Evolutionary conservation across 2,888 invertebrate species (phyloP).

Genomic region (Cryptosula pallasiana): DNA sequence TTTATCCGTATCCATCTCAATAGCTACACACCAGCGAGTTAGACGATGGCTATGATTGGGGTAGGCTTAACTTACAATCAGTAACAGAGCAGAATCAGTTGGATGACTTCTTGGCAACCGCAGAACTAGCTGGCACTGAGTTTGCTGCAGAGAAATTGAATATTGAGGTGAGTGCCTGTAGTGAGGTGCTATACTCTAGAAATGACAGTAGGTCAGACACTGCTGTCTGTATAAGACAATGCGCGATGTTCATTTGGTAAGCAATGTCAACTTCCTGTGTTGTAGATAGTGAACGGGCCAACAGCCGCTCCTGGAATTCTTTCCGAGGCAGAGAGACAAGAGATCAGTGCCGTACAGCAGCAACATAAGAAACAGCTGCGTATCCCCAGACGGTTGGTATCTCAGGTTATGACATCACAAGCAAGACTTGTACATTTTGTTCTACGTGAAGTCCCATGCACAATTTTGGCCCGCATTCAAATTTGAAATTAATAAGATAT

Average conservation of each 20-base stretch:
- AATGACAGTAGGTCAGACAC: no score
- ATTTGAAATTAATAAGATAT: no score
- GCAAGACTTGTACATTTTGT: neutral
- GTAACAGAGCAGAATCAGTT: conserved; percentile 93
- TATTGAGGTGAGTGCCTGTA: conserved; percentile 8
- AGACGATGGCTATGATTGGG: conserved; percentile 87
- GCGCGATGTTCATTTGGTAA: no score
- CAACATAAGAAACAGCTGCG: conserved; percentile 60
- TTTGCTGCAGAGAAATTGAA: conserved; percentile 61
- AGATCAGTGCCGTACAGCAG: conserved; percentile 40
- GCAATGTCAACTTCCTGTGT: no score
- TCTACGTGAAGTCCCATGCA: no score
- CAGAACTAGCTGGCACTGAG: conserved; percentile 87
- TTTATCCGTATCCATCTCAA: no score
- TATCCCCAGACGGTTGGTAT: conserved; percentile 69
- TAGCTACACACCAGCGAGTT: conserved; percentile 80
- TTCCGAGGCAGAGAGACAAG: conserved; percentile 58
- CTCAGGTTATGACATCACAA: neutral
- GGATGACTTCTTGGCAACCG: conserved; percentile 91
- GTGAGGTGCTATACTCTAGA: no score
- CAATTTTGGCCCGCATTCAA: no score
- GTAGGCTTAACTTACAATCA: conserved; percentile 76
- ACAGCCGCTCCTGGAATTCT: conserved; percentile 58
- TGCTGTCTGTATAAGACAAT: no score
- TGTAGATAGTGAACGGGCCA: conserved; percentile 35